A percentile compares a stretch with the other conserved stretches of the same genome.
Conservation (phyloP, 2,797 vertebrate species). For the Setipinna tenuifilis region DNA sequence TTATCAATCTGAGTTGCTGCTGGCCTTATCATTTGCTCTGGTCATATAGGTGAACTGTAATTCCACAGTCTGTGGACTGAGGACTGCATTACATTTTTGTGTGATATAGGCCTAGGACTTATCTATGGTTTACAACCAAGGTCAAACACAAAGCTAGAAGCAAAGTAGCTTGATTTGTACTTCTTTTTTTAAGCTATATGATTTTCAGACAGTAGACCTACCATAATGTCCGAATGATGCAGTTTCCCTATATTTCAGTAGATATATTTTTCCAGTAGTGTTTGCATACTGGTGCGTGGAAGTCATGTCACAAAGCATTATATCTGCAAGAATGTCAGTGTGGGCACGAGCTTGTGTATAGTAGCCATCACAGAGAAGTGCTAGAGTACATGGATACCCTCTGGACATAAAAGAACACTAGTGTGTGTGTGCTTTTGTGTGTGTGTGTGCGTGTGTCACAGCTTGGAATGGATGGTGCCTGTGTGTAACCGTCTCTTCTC, state of each 20-base stretch:
- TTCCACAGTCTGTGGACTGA: background rate
- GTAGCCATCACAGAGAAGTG: background rate
- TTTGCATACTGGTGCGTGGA: background rate
- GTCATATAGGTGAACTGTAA: background rate
- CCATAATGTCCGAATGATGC: background rate
- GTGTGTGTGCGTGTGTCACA: conserved; percentile 35
- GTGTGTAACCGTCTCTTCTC: conserved; percentile 49
- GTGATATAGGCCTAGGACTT: background rate
- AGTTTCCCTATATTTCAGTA: background rate
- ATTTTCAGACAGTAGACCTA: background rate
- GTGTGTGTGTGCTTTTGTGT: background rate
- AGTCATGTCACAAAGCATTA: conserved; percentile 3
- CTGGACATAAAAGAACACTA: conserved; percentile 9
- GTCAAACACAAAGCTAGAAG: background rate
- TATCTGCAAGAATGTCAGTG: background rate
- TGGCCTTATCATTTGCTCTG: background rate
- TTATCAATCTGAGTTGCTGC: background rate
- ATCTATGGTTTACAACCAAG: background rate
- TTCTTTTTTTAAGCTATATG: background rate
- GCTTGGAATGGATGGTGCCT: conserved; percentile 23
- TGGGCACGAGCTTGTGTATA: background rate
- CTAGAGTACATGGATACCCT: background rate
- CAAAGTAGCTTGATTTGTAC: background rate
- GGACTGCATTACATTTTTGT: background rate
- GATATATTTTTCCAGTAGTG: background rate